Evolutionary conservation across 2,113 vertebrate species (phyloP), one percentile per base, ranked within the genome.

Genomic region (Ornithorhynchus anatinus): DNA sequence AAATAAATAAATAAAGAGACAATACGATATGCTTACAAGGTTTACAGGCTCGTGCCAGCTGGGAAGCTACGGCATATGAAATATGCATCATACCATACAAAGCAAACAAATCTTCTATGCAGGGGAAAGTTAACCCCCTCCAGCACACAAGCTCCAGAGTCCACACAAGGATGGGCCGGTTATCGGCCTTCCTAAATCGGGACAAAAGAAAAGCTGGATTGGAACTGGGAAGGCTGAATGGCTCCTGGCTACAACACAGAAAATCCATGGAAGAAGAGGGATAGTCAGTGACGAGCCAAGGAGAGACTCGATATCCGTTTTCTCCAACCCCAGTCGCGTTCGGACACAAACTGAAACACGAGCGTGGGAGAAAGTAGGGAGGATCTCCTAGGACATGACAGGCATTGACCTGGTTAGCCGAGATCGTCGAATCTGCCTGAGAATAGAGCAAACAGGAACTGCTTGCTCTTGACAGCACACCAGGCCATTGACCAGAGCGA

Each of bases 21-120:
- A 83, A 87, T 59, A 57, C 23, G 4, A 44, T 45, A 50, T 57
- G 77, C 88, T 88, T 79, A 52, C 78, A 77, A 82, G 80, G 75
- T 72, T 72, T 77, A 65, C 69, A 79, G 84, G 86, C 40, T 58
- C 72, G 71, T 82, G 83, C 81, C 89, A 84, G 89, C 83, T 89
- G 88, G 85, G 89, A 74, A 75, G 81, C 86, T 68, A 10, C 25
- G 63, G 86, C 64, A 1, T 75, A 79, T 73, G 84, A 88, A 88
- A 87, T 74, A 84, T 64, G 85, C 86, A 84, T 81, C 3, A n/a
- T 10, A 19, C 40, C 1, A 69, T 87, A 84, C 84, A 86, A 89
- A 87, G 87, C 72, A 16, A 67, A 81, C 45, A 69, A 67, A 66
- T 1, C 8, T 17, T 73, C 39, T 5, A 75, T 1, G 15, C 33